These are phyloP conservation scores for Kryptopterus vitreolus DNA, from an alignment of 2,797 vertebrate species.

Conservation along the genomic window DNA sequence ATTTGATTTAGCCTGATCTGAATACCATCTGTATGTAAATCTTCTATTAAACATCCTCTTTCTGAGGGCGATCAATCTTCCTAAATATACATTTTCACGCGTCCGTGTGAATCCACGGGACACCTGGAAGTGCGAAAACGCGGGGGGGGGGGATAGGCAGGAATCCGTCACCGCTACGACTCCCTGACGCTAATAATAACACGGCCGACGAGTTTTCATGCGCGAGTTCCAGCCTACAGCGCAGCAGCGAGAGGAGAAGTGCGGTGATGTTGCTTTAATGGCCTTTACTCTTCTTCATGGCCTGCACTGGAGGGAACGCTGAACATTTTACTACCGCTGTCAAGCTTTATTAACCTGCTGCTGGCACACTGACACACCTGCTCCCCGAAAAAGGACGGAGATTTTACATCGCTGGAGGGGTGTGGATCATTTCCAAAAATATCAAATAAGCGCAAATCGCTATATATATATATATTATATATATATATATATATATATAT, in stretches of 20 bases:
- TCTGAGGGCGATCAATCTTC: neutral
- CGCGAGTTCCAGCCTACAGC: slow-evolving; percentile 37
- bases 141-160: too few relatives aligned
- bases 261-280: slow-evolving; percentile 37
- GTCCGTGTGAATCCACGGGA: neutral
- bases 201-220: slow-evolving; percentile 36
- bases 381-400: neutral
- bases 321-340: slow-evolving; percentile 38
- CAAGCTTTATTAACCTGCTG: slow-evolving; percentile 45
- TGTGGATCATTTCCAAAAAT: neutral
- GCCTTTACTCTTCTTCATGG: slow-evolving; percentile 42
- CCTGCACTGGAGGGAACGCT: slow-evolving; percentile 35
- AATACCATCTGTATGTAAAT: slow-evolving; percentile 23
- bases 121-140: slow-evolving; percentile 6
- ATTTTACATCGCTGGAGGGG: neutral
- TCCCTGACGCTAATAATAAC: slow-evolving; percentile 33
- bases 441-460: neutral
- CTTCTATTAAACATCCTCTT: neutral
- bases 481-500: too few relatives aligned
- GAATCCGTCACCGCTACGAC: slow-evolving; percentile 31
- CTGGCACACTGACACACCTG: slow-evolving; percentile 30
- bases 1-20: neutral
- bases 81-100: neutral
- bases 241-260: slow-evolving; percentile 38
- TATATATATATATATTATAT: too few relatives aligned